A percentile compares a stretch with the other conserved stretches of the same genome.
phyloP scores from a whole-genome alignment of 2,797 vertebrate genomes.

The Eulemur mongoz region DNA sequence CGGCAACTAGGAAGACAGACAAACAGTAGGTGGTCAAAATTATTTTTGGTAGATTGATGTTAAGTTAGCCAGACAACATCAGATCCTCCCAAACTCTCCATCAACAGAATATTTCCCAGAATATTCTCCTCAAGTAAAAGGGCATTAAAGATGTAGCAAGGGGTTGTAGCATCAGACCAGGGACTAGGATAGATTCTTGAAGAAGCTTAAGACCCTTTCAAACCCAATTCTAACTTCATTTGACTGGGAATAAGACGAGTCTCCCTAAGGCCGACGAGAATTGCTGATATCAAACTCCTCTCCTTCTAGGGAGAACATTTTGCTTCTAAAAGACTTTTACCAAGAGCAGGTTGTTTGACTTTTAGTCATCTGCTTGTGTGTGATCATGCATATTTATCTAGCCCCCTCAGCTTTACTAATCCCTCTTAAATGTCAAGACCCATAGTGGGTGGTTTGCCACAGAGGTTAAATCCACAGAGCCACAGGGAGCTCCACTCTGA shows the following conservation, averaged over 20 bases:
- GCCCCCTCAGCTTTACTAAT: neutral
- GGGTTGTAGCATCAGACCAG: neutral
- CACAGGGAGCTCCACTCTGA: neutral
- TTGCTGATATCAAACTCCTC: neutral
- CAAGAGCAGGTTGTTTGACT: neutral
- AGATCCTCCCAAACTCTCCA: neutral
- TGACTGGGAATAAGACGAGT: neutral
- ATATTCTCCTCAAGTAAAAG: neutral
- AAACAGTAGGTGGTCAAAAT: neutral
- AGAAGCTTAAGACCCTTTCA: neutral
- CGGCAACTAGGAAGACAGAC: neutral
- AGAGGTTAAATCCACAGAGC: neutral
- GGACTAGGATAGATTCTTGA: neutral
- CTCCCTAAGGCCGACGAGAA: neutral
- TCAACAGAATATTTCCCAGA: neutral
- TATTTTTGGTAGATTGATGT: conserved; percentile 3
- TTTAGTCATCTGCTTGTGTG: neutral
- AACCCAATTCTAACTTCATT: neutral
- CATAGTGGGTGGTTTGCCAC: neutral
- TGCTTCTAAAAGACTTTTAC: neutral
- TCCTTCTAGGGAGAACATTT: conserved; percentile 33
- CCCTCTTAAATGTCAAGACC: neutral
- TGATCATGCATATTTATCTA: conserved; percentile 4
- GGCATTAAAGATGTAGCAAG: neutral
- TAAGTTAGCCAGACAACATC: neutral